phyloP scores from a whole-genome alignment of 2,888 invertebrate genomes.

The Lobophora halterata region DNA sequence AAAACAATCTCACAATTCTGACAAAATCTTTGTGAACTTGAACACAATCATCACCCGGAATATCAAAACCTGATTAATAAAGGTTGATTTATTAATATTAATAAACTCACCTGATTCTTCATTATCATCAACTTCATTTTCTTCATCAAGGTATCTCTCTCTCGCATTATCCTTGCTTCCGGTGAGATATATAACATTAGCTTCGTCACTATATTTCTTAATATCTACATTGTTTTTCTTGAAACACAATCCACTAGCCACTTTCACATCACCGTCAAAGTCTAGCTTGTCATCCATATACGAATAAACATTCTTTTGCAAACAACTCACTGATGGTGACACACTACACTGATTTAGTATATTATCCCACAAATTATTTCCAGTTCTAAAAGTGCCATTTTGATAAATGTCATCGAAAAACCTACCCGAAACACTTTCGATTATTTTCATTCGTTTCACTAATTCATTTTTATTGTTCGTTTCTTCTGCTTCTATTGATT shows the following conservation, averaged over 20 bases:
- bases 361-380: slow-evolving; percentile 87
- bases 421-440: slow-evolving; percentile 60
- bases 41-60: too few species aligned
- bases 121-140: slow-evolving; percentile 62
- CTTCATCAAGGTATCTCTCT: slow-evolving; percentile 54
- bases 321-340: slow-evolving; percentile 85
- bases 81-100: too few species aligned
- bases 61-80: too few species aligned
- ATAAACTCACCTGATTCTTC: slow-evolving; percentile 55
- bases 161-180: slow-evolving; percentile 51
- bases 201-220: slow-evolving; percentile 76
- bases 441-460: slow-evolving; percentile 53
- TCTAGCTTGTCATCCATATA: slow-evolving; percentile 85
- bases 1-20: too few species aligned
- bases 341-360: slow-evolving; percentile 86
- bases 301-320: slow-evolving; percentile 88
- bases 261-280: slow-evolving; percentile 82
- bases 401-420: slow-evolving; percentile 64
- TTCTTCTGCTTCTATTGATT: slow-evolving; percentile 39
- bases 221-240: slow-evolving; percentile 83
- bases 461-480: slow-evolving; percentile 49
- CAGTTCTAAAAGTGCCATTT: slow-evolving; percentile 76
- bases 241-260: slow-evolving; percentile 83
- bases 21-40: too few species aligned
- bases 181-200: slow-evolving; percentile 71